These are phyloP conservation scores for Pteronotus mesoamericanus DNA, from an alignment of 2,797 vertebrate species.

Conservation along the genomic window DNA sequence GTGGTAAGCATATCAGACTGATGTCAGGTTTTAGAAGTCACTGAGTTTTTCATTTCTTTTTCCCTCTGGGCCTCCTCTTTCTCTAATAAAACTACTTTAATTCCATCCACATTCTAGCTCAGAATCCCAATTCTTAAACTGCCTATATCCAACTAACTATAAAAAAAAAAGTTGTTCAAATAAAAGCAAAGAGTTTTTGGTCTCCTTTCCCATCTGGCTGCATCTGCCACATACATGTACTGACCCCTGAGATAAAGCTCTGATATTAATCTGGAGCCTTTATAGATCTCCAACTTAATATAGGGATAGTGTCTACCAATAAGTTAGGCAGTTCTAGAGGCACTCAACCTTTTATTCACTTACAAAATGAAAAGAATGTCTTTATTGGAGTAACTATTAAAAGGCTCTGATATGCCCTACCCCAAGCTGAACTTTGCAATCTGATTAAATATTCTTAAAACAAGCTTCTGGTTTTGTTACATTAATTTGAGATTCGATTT, in stretches of 20 bases:
- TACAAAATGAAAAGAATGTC: slow-evolving; percentile 60
- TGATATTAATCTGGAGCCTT: slow-evolving; percentile 49
- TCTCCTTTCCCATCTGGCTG: slow-evolving; percentile 12
- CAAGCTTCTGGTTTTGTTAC: slow-evolving; percentile 43
- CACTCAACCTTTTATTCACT: slow-evolving; percentile 25
- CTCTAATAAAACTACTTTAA: slow-evolving; percentile 54
- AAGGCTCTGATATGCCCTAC: not conserved
- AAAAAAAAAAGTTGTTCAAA: not conserved
- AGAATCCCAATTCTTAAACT: slow-evolving; percentile 41
- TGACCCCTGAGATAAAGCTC: not conserved
- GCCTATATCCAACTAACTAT: slow-evolving; percentile 7
- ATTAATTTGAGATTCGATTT: slow-evolving; percentile 58
- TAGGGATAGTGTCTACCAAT: not conserved
- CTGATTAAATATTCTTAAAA: slow-evolving; percentile 30
- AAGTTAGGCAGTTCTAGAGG: not conserved
- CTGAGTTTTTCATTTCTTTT: slow-evolving; percentile 20
- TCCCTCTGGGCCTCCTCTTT: slow-evolving; percentile 47
- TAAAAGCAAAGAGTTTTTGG: slow-evolving; percentile 35
- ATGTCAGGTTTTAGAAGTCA: slow-evolving; percentile 42
- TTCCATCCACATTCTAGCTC: slow-evolving; percentile 19
- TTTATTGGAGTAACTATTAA: slow-evolving; percentile 50
- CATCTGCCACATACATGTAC: slow-evolving; percentile 22
- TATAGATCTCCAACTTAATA: slow-evolving; percentile 49
- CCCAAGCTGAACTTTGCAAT: not conserved
- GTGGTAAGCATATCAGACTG: not conserved